Base-by-base conservation (phyloP, 2,113 vertebrate species). In the Gavia stellata region DNA sequence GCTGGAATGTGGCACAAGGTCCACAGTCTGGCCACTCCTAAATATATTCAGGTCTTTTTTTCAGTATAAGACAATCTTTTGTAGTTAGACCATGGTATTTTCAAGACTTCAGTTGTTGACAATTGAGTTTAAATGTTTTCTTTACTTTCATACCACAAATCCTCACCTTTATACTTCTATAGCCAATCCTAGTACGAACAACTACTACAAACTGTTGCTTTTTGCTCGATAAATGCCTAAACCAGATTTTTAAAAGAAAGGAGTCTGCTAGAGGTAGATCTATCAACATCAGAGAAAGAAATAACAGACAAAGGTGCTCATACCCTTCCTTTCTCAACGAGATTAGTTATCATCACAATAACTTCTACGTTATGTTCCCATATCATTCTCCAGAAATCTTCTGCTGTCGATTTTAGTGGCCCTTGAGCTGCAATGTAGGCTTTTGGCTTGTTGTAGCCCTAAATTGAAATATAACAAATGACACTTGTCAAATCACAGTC, bases 331-430 rank as follows among this genome's bases (percentile, higher is more conserved):
- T 99, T 99, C 97, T 99, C 99, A 96, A 99, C 96, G 13, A 99
- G 98, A 97, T 99, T 99, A 70, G 99, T 99, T 97, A 99, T 99
- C 99, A 99, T 99, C 86, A 99, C 98, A 50, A 99, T 98, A 77
- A 99, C 98, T 96, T 98, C 97, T 62, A 99, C 98, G 1, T 99
- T 99, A 90, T 99, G 99, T 94, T 99, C 99, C 99, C 99, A 99
- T 86, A 99, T 98, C 99, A 99, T 99, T 96, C 99, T 99, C 99
- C 99, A 99, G 98, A 99, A 99, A 95, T 99, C 99, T 96, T 98
- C 99, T 1, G 98, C 98, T 96, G 99, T 99, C 11, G 98, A 99
- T 95, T 98, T 99, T 93, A 99, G 97, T 23, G 99, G 99, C 15
- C 99, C 99, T 97, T 99, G 99, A 96, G 99, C 99, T n/a, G 99